phyloP scores from a whole-genome alignment of 2,888 invertebrate species.

The Acronicta psi region DNA sequence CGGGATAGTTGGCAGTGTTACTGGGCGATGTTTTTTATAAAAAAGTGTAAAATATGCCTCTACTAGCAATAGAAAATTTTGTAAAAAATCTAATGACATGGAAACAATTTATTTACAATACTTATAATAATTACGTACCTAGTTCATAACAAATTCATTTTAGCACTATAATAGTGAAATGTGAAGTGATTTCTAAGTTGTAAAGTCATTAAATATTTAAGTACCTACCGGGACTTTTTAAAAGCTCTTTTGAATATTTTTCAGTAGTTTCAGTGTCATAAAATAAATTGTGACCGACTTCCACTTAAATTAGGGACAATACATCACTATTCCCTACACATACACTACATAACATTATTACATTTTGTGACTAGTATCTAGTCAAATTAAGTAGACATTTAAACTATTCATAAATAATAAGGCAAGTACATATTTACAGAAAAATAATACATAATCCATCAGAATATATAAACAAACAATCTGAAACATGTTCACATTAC shows the following conservation, averaged over 20 bases:
- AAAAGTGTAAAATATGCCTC: constrained; percentile 51
- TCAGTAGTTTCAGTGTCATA: constrained; percentile 40
- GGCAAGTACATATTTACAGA: constrained; percentile 84
- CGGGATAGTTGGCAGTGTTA: constrained; percentile 67
- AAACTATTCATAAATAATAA: constrained; percentile 80
- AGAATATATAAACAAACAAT: constrained; percentile 75
- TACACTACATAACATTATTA: constrained; percentile 60
- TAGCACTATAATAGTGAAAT: constrained; percentile 33
- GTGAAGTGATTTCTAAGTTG: constrained; percentile 35
- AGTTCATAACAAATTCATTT: constrained; percentile 55
- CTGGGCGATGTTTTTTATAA: constrained; percentile 38
- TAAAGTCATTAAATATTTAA: constrained; percentile 54
- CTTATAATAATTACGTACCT: constrained; percentile 45
- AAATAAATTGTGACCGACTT: constrained; percentile 60
- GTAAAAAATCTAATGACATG: constrained; percentile 73
- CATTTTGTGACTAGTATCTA: constrained; percentile 85
- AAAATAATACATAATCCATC: constrained; percentile 68
- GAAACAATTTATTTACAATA: constrained; percentile 60
- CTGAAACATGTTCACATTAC: constrained; percentile 71
- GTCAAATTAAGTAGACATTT: constrained; percentile 79
- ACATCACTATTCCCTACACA: constrained; percentile 43
- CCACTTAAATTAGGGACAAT: constrained; percentile 42
- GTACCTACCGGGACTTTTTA: constrained; percentile 51
- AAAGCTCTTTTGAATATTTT: constrained; percentile 37
- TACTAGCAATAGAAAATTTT: constrained; percentile 62